Evolutionary conservation across 2,888 invertebrate genomes (phyloP), one percentile per base, ranked within the genome.

Genomic region (Drosophila diplacantha): DNA sequence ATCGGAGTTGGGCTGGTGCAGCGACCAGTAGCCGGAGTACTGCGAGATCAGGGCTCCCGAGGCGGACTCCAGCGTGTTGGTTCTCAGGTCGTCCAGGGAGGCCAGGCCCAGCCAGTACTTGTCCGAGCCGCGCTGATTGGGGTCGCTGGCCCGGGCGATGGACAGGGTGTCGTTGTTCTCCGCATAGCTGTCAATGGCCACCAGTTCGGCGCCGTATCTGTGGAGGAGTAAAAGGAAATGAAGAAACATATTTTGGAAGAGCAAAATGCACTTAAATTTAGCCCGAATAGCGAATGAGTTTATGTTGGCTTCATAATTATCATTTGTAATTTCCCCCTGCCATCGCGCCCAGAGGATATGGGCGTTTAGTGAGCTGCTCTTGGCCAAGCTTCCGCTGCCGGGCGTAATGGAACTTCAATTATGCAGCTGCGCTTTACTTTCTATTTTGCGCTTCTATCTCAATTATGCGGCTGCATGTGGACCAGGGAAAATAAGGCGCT

Each of bases 161-260:
- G 91, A 91, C 64, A 95, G 92, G 24, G 97, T 95, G 89, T 95
- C 92, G 88, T 97, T 96, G 90, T 98, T 98, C 90, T 98, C 97
- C 71, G 92, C 91, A 88, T 94, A 96, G 39, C 93, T 94, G 87
- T 97, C 96, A 76, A 98, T 94, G 65, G 96, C 93, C 90, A 97
- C 96, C 81, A 98, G 89, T 86, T 97, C 96, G 90, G 97, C 96
- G 84, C 98, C 98, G 89, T 98, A 98, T 89, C 98, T 97, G 88
- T 2, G 44, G 14, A 14, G 14, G 16, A 44, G 7, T 29, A 31
- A 73, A 55, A 31, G 22, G 22, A 29, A 31, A 11, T 34, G 6
- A 31, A 31, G n/a, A 16, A 11, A 9, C 26, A 1, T 16, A 16
- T 3, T 26, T 41, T 26, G 5, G 1, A 26, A 11, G 14, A 6